phyloP scores from a whole-genome alignment of 2,113 vertebrate species.

The Megaceryle maxima region DNA sequence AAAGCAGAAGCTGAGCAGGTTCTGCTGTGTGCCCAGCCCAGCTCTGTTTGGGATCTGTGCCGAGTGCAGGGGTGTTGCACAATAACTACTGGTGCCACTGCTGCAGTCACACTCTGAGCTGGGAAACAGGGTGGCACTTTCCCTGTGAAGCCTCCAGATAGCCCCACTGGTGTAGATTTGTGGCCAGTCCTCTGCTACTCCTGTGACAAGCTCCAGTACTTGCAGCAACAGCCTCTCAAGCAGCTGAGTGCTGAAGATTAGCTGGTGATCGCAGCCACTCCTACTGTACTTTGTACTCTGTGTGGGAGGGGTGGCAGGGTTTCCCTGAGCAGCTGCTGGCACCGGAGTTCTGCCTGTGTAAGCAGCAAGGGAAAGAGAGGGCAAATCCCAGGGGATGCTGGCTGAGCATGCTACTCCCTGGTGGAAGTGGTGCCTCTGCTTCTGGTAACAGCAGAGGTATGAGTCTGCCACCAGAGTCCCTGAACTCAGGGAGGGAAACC shows the following conservation, averaged over 20 bases:
- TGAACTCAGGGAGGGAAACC: not conserved
- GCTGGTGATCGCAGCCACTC: not conserved
- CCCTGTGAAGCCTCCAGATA: not conserved
- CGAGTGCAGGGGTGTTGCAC: not conserved
- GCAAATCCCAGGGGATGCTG: not conserved
- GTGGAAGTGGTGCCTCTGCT: not conserved
- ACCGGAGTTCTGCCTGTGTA: not conserved
- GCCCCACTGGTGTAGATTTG: not conserved
- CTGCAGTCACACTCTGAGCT: not conserved
- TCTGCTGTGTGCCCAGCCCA: not conserved
- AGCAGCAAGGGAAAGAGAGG: not conserved
- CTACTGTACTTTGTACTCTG: not conserved
- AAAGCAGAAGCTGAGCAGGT: not conserved
- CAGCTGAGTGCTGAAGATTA: not conserved
- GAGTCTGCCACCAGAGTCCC: not conserved
- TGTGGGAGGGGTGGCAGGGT: not conserved
- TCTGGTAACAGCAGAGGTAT: not conserved
- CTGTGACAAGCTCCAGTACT: not conserved
- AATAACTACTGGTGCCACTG: not conserved
- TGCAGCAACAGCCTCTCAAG: not conserved
- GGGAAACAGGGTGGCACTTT: not conserved
- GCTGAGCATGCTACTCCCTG: not conserved
- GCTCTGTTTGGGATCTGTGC: not conserved
- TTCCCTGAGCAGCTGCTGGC: not conserved
- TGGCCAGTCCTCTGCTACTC: not conserved